These are phyloP conservation scores for Gadopsis bispinosus DNA, from an alignment of 2,797 vertebrate genomes.

Conservation along the genomic window DNA sequence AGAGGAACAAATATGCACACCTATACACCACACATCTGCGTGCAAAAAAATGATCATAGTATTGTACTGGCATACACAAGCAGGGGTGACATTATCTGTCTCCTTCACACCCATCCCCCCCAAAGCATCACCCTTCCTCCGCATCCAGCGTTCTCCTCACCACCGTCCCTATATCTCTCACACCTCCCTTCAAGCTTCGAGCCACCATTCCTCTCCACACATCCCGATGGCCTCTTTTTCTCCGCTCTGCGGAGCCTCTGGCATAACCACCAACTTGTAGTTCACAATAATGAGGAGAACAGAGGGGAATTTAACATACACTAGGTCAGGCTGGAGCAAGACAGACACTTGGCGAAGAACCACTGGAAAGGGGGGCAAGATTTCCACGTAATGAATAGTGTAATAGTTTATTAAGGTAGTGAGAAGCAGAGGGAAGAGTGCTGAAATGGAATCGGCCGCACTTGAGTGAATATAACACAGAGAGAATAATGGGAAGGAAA, in stretches of 20 bases:
- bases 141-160: conserved; percentile 54
- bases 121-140: conserved; percentile 63
- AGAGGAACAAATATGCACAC: conserved; percentile 69
- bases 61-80: conserved; percentile 66
- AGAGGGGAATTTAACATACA: conserved; percentile 62
- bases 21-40: conserved; percentile 72
- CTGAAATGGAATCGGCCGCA: conserved; percentile 72
- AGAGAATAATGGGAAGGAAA: conserved; percentile 71
- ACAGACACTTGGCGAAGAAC: conserved; percentile 59
- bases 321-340: conserved; percentile 65
- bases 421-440: conserved; percentile 61
- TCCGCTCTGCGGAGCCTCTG: conserved; percentile 63
- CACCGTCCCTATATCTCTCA: conserved; percentile 58
- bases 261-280: conserved; percentile 74
- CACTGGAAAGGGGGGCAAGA: conserved; percentile 28
- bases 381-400: conserved; percentile 74
- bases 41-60: conserved; percentile 58
- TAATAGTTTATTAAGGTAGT: conserved; percentile 78
- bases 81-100: conserved; percentile 75
- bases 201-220: conserved; percentile 55
- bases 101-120: conserved; percentile 65
- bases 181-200: conserved; percentile 62
- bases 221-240: conserved; percentile 69
- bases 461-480: conserved; percentile 68
- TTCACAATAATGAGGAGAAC: conserved; percentile 70